Evolutionary conservation across 1,140 invertebrate genomes (phyloP), one percentile per base, ranked within the genome.

Genomic region (Stratiolaelaps scimitus): DNA sequence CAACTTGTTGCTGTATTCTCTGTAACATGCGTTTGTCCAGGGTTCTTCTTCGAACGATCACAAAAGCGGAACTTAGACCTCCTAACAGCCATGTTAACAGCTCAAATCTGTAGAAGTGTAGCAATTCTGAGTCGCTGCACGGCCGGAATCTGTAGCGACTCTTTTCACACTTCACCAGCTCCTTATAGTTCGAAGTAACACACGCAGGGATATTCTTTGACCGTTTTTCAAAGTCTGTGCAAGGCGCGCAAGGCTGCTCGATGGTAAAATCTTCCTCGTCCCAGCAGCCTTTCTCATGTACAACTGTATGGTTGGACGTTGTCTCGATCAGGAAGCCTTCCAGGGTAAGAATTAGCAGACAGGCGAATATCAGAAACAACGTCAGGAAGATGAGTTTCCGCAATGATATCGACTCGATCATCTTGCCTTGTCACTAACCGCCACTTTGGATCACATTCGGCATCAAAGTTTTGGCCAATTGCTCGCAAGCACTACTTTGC

Each of bases 51-150:
- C 83, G 75, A 69, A 79, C 75, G 66, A 76, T 78, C 2, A 83
- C 81, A 56, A 77, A 72, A 10, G 76, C 69, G 64, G 79, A 80
- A 28, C 84, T 87, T 13, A 83, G 70, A 5, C 84, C 68, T 10
- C 83, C 83, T 34, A 84, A 65, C 0, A 82, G 73, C 71, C 88
- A 83, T 75, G 85, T 84, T 68, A 83, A 81, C 15, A 80, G 80
- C 72, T 89, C 84, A 74, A 93, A 92, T 71, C 86, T 83, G 82
- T 88, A 88, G 76, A 88, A 93, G 47, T 83, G 81, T 80, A 71
- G 73, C 69, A 77, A 74, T 68, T 78, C 77, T 15, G 74, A 34
- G 45, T 17, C 7, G 65, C 47, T 64, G 68, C 76, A 83, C 81
- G 81, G 83, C 76, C 84, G 80, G 10, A 80, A 85, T 40, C 84